Evolutionary conservation across 2,113 vertebrate species (phyloP), one percentile per base, ranked within the genome.

Genomic region (Amblyornis subalaris): DNA sequence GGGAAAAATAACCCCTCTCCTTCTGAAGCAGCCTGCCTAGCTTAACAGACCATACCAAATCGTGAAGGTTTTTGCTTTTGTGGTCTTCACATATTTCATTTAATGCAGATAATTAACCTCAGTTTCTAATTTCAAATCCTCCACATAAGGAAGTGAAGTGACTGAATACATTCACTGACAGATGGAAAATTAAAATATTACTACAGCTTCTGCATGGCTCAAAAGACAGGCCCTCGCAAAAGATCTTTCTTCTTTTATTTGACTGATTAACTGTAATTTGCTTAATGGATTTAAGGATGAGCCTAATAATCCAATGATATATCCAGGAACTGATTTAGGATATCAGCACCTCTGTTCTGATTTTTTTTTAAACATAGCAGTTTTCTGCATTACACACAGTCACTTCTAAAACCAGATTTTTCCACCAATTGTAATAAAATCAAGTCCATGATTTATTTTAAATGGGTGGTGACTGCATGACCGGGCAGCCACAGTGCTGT

Each of bases 221-320:
- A 88, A 74, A 95, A 96, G 89, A 76, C 44, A 60, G 47, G 60
- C 89, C 91, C 87, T 91, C 1, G 78, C 77, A 72, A 82, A 89
- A 92, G 91, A 94, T 95, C 91, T 72, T 84, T 78, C 85, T 91
- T 91, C 94, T 94, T 96, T 96, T 94, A 95, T 95, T 94, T 96
- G 91, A 85, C 89, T 80, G 94, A 95, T 94, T 94, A 95, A 91
- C 88, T 90, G 44, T 95, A 96, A 97, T 95, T 97, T 97, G 89
- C 94, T 95, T 97, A 97, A 97, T 95, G 95, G 95, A 95, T 95
- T 96, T 97, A 94, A 91, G 93, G 90, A 97, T 96, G 94, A 97
- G 90, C 71, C 89, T 95, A 95, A 95, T 97, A 96, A 97, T 94
- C 91, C 95, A 95, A 95, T 91, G 91, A 91, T 94, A 93, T 53